phyloP scores from a whole-genome alignment of 2,888 invertebrate species.

The Eulithis testata region DNA sequence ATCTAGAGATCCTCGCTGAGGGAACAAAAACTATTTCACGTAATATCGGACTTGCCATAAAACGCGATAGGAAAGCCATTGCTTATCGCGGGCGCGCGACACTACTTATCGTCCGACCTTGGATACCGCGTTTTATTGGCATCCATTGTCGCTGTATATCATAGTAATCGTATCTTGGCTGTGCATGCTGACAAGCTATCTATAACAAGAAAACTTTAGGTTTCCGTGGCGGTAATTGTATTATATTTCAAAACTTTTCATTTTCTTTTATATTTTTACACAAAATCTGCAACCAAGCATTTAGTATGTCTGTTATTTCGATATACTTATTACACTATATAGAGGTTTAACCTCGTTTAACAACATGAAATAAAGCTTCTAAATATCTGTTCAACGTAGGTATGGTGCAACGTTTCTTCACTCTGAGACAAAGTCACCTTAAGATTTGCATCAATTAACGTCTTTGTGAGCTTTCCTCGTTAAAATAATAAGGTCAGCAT shows the following conservation, averaged over 20 bases:
- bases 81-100: conserved; percentile 57
- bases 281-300: background rate
- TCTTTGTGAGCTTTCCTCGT: conserved; percentile 25
- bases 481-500: conserved; percentile 36
- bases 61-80: conserved; percentile 65
- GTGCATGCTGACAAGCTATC: conserved; percentile 10
- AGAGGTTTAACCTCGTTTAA: background rate
- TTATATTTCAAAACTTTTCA: background rate
- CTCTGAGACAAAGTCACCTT: conserved; percentile 3
- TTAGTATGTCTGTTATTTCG: too few species aligned
- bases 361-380: background rate
- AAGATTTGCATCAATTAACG: conserved; percentile 18
- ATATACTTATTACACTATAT: too few species aligned
- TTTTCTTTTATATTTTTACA: background rate
- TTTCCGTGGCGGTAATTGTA: background rate
- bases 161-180: conserved; percentile 9
- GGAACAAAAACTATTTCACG: conserved; percentile 66
- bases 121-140: conserved; percentile 27
- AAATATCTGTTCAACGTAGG: background rate
- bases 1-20: conserved; percentile 50
- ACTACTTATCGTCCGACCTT: conserved; percentile 51
- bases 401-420: background rate
- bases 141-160: conserved; percentile 17
- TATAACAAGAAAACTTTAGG: conserved; percentile 1
- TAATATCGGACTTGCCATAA: conserved; percentile 66